These are phyloP conservation scores for Philaethria dido DNA, from an alignment of 2,888 invertebrate genomes.

Conservation along the genomic window DNA sequence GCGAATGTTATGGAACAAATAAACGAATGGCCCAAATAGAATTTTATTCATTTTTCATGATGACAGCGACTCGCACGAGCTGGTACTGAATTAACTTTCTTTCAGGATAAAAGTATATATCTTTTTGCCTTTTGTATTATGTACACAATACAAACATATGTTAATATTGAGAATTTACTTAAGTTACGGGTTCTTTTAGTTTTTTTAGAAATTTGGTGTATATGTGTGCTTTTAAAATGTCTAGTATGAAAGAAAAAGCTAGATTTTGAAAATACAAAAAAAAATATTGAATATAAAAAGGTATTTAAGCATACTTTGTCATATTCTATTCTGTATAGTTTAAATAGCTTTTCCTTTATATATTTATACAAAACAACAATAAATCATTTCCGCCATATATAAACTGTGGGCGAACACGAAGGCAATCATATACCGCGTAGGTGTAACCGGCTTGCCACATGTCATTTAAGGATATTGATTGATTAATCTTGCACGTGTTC, in stretches of 20 bases:
- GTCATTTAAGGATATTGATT: constrained; percentile 43
- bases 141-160: constrained; percentile 11
- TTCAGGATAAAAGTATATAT: constrained; percentile 56
- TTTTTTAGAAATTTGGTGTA: constrained; percentile 2
- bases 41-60: constrained; percentile 81
- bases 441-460: constrained; percentile 52
- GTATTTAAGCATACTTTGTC: not conserved
- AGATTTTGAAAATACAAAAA: too few species aligned
- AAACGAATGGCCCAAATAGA: constrained; percentile 70
- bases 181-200: not conserved
- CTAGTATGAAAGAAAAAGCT: too few species aligned
- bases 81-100: constrained; percentile 76
- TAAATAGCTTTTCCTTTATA: constrained; percentile 8
- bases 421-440: constrained; percentile 58
- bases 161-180: constrained; percentile 1
- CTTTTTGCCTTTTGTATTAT: constrained; percentile 34
- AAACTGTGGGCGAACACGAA: constrained; percentile 61
- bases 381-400: constrained; percentile 60
- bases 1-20: constrained; percentile 57
- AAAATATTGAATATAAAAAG: too few species aligned
- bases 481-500: constrained; percentile 36
- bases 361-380: constrained; percentile 39
- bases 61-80: constrained; percentile 75
- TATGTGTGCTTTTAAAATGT: not conserved
- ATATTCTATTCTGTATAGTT: constrained; percentile 2